Percentiles rank a stretch among this genome's conserved stretches.
Conservation (phyloP, 2,797 vertebrate species). For the Epinephelus malabaricus region DNA sequence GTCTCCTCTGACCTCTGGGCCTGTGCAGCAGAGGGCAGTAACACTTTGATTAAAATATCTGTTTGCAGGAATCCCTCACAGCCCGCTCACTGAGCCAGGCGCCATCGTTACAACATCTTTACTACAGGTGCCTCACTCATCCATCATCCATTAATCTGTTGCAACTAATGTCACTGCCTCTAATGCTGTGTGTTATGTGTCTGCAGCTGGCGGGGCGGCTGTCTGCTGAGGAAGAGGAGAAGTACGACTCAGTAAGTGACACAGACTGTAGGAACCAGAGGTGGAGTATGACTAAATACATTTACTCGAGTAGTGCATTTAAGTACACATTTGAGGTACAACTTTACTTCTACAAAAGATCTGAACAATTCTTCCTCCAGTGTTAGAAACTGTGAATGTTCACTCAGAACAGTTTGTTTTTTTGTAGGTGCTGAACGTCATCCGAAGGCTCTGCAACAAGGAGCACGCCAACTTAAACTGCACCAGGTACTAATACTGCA, state of each 20-base stretch:
- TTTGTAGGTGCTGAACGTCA: constrained; percentile 78
- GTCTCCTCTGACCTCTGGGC: too few relatives aligned
- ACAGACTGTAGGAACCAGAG: not conserved
- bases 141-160: not conserved
- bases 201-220: constrained; percentile 70
- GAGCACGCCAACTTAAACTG: constrained; percentile 80
- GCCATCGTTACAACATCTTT: constrained; percentile 78
- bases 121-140: constrained; percentile 71
- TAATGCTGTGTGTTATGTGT: constrained; percentile 12
- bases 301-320: too few relatives aligned
- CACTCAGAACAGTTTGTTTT: not conserved
- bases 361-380: too few relatives aligned
- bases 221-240: constrained; percentile 80
- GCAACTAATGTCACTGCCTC: constrained; percentile 13
- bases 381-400: not conserved
- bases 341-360: too few relatives aligned
- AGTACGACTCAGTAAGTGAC: constrained; percentile 80
- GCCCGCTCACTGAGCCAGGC: constrained; percentile 80
- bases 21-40: too few relatives aligned
- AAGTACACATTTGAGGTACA: too few relatives aligned
- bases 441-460: constrained; percentile 82
- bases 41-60: not conserved
- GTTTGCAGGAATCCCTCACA: constrained; percentile 79
- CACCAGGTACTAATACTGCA: constrained; percentile 63
- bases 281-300: too few relatives aligned